Evolutionary conservation across 2,888 invertebrate species (phyloP).

Genomic region (Sphaeridia pumilis): DNA sequence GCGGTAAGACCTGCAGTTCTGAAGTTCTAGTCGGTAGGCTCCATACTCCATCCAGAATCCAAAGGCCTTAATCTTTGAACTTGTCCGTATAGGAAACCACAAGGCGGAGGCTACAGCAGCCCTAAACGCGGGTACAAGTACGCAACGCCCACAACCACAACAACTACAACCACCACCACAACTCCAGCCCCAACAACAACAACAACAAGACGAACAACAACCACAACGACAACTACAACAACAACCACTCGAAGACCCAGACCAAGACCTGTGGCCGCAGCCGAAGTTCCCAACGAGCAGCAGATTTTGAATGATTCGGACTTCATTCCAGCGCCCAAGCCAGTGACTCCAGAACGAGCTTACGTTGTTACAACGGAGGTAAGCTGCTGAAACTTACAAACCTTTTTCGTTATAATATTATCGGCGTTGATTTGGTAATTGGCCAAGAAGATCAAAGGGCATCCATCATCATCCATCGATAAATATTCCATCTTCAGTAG

Average conservation of each 20-base stretch:
- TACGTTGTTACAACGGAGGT: neutral
- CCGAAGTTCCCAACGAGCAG: neutral
- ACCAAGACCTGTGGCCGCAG: neutral
- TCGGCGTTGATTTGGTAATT: too few species aligned
- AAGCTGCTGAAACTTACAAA: neutral
- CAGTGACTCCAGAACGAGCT: neutral
- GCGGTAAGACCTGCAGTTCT: too few species aligned
- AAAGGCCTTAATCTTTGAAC: too few species aligned
- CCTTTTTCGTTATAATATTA: too few species aligned
- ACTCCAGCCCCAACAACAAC: neutral
- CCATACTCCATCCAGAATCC: too few species aligned
- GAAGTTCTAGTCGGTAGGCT: too few species aligned
- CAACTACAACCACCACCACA: neutral
- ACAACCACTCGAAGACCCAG: neutral
- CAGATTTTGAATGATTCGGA: neutral
- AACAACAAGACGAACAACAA: neutral
- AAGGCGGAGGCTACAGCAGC: neutral
- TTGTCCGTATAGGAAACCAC: neutral
- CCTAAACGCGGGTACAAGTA: neutral
- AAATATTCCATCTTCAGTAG: too few species aligned
- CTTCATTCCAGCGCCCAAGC: neutral
- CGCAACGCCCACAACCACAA: neutral
- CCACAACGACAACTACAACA: neutral
- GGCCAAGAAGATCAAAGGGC: too few species aligned
- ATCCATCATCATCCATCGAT: too few species aligned